Percentiles rank a stretch among this genome's conserved stretches.
Conservation (phyloP, 2,113 vertebrate genomes). For the Crotalus tigris region DNA sequence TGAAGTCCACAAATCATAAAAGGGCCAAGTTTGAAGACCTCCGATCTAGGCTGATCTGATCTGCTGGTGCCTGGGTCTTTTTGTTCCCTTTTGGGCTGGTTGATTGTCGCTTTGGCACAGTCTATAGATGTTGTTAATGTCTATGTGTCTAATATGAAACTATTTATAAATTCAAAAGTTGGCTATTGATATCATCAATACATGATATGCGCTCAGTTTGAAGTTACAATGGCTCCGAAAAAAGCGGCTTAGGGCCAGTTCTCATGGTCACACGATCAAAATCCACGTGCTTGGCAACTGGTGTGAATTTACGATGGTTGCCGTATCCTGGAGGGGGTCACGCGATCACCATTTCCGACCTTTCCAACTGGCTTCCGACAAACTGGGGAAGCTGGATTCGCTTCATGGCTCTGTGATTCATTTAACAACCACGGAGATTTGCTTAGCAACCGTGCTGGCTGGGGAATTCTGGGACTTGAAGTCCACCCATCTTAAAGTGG, state of each 20-base stretch:
- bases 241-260: background rate
- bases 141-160: background rate
- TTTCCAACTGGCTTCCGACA: background rate
- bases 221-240: background rate
- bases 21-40: too few species aligned
- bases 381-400: background rate
- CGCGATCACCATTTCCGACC: too few species aligned
- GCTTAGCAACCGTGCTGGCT: background rate
- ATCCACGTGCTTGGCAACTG: accelerated
- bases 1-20: too few species aligned
- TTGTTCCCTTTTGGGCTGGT: background rate
- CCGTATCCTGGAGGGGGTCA: background rate
- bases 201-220: background rate
- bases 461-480: background rate
- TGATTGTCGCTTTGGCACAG: background rate
- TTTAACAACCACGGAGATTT: background rate
- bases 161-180: background rate
- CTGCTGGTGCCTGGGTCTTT: too few species aligned
- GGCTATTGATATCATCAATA: background rate
- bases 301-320: background rate
- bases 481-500: background rate
- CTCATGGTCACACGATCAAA: background rate
- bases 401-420: too few species aligned
- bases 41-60: background rate
- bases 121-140: background rate